Evolutionary conservation across 2,888 invertebrate genomes (phyloP).

Genomic region (Apodemia duryi): DNA sequence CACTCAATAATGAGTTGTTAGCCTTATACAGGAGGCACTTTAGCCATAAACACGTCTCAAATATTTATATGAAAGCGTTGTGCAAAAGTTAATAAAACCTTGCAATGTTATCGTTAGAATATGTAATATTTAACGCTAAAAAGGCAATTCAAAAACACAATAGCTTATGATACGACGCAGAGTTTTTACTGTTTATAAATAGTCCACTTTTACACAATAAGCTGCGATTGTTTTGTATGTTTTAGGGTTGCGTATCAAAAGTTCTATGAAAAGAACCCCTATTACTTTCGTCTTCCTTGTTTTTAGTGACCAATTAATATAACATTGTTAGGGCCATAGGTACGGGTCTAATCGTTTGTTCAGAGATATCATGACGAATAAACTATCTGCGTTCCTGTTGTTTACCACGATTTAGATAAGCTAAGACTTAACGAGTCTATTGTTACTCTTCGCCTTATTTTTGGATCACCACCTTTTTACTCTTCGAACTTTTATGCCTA

Average conservation of each 20-base stretch:
- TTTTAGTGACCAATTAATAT: neutral
- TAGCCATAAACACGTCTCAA: slow-evolving; percentile 2
- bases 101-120: slow-evolving; percentile 3
- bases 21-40: neutral
- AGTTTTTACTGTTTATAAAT: slow-evolving; percentile 42
- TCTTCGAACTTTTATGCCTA: no score
- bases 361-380: no score
- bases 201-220: slow-evolving; percentile 43
- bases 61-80: slow-evolving; percentile 7
- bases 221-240: slow-evolving; percentile 39
- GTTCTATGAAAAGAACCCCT: neutral
- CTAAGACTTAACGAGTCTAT: no score
- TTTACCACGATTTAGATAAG: no score
- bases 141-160: slow-evolving; percentile 15
- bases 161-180: slow-evolving; percentile 12
- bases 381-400: no score
- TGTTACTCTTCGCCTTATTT: no score
- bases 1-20: neutral
- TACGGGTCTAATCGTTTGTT: no score
- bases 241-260: neutral
- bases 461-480: no score
- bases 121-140: slow-evolving; percentile 12
- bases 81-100: slow-evolving; percentile 9
- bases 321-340: neutral
- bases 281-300: neutral